Base-by-base conservation (phyloP, 2,888 invertebrate genomes). In the Brachylomia viminalis region DNA sequence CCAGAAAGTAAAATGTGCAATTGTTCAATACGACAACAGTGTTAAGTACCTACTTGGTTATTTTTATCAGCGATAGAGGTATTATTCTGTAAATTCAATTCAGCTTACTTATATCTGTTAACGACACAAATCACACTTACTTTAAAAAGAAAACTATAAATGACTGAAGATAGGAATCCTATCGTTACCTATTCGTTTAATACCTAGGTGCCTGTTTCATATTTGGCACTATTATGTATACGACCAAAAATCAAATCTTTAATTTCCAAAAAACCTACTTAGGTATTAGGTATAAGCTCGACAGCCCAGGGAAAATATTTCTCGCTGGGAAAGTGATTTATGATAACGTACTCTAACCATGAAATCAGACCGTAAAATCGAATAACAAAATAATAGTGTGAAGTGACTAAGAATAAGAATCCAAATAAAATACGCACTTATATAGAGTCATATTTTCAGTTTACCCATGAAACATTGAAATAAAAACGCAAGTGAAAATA, bases 1-100 rank as follows among this genome's bases (percentile, higher is more conserved):
- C 91, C 92, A 92, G 94, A 93, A 95, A 94, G 93, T 93, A 94
- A 94, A 94, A 94, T 91, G 91, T 87, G 87, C 89, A 85, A 87
- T 83, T 85, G 86, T 82, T 65, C 15, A 45, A 42, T 58, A 61
- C 30, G 23, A 72, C 56, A 52, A 71, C 66, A 80, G 61, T 71
- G 77, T n/a, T 20, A 45, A 20, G 49, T 52, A 45, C 17, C 42
- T 52, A 45, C n/a, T 67, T 38, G 2, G 52, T n/a, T 5, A 42
- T 64, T 62, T 68, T 52, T 76, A 47, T 30, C n/a, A 47, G 15
- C 52, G 42, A 61, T 58, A 45, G 13, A 30, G 27, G 6, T 42
- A 56, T 42, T 47, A 33, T 70, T 71, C 13, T 62, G 23, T n/a
- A 62, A 47, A 33, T 5, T 49, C 33, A 33, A 67, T 52, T 30